Base-by-base conservation (phyloP, 2,797 vertebrate genomes). In the Hafferia zeledoni region DNA sequence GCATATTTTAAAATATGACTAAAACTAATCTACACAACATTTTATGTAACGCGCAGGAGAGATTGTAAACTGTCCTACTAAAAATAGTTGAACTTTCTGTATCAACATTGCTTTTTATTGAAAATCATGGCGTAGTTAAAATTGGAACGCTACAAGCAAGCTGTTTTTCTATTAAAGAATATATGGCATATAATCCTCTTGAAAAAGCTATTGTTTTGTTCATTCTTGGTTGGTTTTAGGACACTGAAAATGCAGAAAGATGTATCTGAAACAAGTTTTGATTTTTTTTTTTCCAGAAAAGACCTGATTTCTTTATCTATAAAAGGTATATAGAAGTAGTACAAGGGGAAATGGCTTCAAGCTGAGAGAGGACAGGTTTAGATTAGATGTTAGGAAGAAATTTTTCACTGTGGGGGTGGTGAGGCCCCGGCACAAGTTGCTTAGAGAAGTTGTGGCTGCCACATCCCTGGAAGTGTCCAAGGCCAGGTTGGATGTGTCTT, bases 21-120 rank as follows among this genome's bases (percentile, higher is more conserved):
- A 91, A 61, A 85, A 15, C 15, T 77, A 74, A 92, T 63, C 25
- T 70, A 22, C 44, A 41, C 11, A 70, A 37, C 3, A 22, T 23
- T 89, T 33, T 76, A 64, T 87, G 37, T 72, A 41, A 76, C 43
- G 23, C 47, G 71, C 0, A 0, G 17, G 55, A 90, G 35, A 93
- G 11, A 13, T 41, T 81, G n/a, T 76, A 59, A 94, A 63, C 55
- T 83, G 8, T 75, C 68, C 39, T 55, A 46, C 77, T 83, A 82
- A 90, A 94, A 90, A 86, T 31, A 92, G 61, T 52, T 82, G 71
- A 84, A 79, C 31, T 89, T 94, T 64, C 68, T 80, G 37, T 41
- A 60, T 55, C 44, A 59, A 52, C 18, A 17, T n/a, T 55, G n/a
- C 2, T 79, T 91, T 74, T 63, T 44, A 80, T 35, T 77, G 64